Conservation (phyloP, 2,113 vertebrate genomes). For the Perca flavescens region DNA sequence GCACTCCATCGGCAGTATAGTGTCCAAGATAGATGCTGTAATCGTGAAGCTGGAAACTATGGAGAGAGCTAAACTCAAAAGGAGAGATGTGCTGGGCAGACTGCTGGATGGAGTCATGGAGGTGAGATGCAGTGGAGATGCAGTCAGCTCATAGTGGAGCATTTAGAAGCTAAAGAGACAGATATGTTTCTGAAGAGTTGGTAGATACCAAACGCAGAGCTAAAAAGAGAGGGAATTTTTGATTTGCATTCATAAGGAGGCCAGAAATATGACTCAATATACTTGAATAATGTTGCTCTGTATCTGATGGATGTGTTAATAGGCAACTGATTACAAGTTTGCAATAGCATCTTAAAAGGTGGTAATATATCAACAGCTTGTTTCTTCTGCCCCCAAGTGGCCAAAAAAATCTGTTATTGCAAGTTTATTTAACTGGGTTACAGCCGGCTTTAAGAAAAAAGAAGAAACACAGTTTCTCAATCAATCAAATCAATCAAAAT, state of each 20-base stretch:
- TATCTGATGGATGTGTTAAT: neutral
- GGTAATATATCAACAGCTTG: neutral
- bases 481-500: too few relatives aligned
- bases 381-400: neutral
- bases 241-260: neutral
- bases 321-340: neutral
- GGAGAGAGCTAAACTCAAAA: conserved; percentile 94
- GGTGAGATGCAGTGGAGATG: conserved; percentile 82
- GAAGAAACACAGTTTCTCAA: neutral
- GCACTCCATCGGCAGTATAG: conserved; percentile 97
- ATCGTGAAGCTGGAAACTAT: conserved; percentile 97
- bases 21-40: conserved; percentile 97
- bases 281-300: neutral
- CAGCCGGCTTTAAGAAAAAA: neutral
- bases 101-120: conserved; percentile 93
- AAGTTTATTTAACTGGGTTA: neutral
- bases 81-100: conserved; percentile 92
- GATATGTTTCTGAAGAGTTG: neutral
- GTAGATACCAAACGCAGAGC: too few relatives aligned
- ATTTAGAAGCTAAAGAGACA: neutral
- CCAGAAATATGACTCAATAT: neutral
- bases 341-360: neutral
- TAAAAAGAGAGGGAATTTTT: neutral
- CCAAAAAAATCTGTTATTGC: neutral
- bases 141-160: neutral